Conservation (phyloP, 2,113 vertebrate genomes). For the Felis catus region F.catus_Fca126_mat1.0 CM031412.1:64536501-64537000, state of each 20-base stretch:
- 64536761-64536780: neutral
- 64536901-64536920: neutral
- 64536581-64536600: neutral
- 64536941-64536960: neutral
- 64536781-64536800: neutral
- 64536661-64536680: neutral
- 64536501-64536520: neutral
- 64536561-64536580: neutral
- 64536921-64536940: neutral
- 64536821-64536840: neutral
- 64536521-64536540: neutral
- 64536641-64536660: neutral
- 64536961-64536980: constrained; percentile 23
- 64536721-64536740: neutral
- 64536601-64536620: neutral
- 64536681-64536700: neutral
- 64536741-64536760: neutral
- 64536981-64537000: constrained; percentile 1
- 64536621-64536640: neutral
- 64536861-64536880: neutral
- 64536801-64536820: neutral
- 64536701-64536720: no score
- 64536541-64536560: neutral
- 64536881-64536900: neutral
- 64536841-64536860: neutral